Percentiles rank a stretch among this genome's conserved stretches.
Conservation (phyloP, 2,113 vertebrate species). For the Ellobius talpinus region DNA sequence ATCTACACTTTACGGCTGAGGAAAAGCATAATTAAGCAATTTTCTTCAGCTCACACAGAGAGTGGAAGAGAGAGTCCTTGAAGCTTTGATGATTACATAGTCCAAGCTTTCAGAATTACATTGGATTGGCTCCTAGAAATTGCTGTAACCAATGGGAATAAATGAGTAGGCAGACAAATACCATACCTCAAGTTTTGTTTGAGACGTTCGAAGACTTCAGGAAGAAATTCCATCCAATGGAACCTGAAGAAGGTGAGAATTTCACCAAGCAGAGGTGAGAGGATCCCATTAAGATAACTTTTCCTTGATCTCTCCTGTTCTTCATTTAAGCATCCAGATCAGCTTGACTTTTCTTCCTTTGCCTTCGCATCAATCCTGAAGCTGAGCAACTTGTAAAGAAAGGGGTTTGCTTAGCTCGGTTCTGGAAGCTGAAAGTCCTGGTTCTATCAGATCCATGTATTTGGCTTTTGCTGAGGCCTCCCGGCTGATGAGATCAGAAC, state of each 20-base stretch:
- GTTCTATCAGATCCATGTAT: background rate
- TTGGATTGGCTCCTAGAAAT: background rate
- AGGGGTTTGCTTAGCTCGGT: background rate
- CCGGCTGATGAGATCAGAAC: background rate
- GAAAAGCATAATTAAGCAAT: background rate
- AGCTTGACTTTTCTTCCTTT: slow-evolving; percentile 9
- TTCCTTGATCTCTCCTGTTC: background rate
- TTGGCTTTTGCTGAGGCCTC: background rate
- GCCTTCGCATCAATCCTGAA: background rate
- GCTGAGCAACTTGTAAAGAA: background rate
- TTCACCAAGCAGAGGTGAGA: background rate
- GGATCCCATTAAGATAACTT: background rate
- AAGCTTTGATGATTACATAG: background rate
- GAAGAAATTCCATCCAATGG: background rate
- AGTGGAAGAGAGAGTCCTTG: background rate
- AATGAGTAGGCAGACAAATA: background rate
- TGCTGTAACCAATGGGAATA: background rate
- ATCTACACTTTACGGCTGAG: background rate
- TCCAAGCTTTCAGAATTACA: background rate
- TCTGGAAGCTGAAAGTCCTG: background rate
- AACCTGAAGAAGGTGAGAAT: background rate
- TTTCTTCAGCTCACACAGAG: background rate
- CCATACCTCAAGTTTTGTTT: background rate
- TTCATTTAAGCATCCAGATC: background rate
- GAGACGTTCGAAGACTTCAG: background rate